Conservation (phyloP, 2,113 vertebrate genomes). For the Apeltes quadracus region DNA sequence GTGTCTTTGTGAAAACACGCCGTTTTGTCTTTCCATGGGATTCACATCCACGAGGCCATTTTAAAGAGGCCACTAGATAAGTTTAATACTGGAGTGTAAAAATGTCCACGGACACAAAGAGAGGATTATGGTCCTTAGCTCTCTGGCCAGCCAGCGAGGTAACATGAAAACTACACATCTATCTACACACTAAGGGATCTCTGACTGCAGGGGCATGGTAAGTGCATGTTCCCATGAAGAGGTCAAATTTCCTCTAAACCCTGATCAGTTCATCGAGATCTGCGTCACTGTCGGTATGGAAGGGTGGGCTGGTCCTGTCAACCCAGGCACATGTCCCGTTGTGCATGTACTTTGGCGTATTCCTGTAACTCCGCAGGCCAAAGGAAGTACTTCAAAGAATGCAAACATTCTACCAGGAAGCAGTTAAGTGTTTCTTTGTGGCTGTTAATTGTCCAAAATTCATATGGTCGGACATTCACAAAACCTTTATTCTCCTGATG, state of each 20-base stretch:
- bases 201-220: conserved; percentile 70
- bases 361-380: conserved; percentile 31
- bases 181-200: conserved; percentile 77
- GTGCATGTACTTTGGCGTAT: conserved; percentile 27
- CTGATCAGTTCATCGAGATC: conserved; percentile 72
- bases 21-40: conserved; percentile 35
- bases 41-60: conserved; percentile 59
- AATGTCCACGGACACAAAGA: conserved; percentile 70
- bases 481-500: conserved; percentile 25
- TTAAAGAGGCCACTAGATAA: conserved; percentile 61
- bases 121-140: conserved; percentile 68
- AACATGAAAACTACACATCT: conserved; percentile 68
- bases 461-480: not conserved
- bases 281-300: conserved; percentile 61
- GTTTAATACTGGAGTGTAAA: conserved; percentile 71
- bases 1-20: conserved; percentile 43
- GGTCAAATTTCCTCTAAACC: conserved; percentile 46
- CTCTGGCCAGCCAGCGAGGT: conserved; percentile 85
- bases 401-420: conserved; percentile 33
- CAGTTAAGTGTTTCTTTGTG: conserved; percentile 20
- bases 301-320: conserved; percentile 37
- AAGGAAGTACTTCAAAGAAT: conserved; percentile 33
- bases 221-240: conserved; percentile 52
- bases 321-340: conserved; percentile 54
- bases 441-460: conserved; percentile 25